Base-by-base conservation (phyloP, 2,113 vertebrate species). In the Cygnus buccinator region DNA sequence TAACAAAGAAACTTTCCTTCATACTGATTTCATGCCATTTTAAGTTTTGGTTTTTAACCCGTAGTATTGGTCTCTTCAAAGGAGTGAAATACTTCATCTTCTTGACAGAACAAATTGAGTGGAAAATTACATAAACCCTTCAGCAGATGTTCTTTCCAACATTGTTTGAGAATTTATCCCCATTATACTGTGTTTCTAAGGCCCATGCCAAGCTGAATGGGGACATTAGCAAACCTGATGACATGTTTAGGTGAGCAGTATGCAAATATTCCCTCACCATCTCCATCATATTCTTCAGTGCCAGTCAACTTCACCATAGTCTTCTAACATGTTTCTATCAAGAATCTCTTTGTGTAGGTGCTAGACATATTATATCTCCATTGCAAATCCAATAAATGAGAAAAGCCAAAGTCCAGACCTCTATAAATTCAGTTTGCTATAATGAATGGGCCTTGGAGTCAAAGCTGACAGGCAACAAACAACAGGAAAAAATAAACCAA, bases 101-200 rank as follows among this genome's bases (percentile, higher is more conserved):
- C 96, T 94, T 98, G 98, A 98, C 98, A 98, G 98, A 98, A 96
- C 95, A 98, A 98, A 98, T 98, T 98, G 98, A 98, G 97, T 98
- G 98, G 98, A 98, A 98, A 98, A 98, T 98, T 98, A 97, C 97
- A 98, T 97, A 98, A 97, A 97, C 96, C 97, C 96, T 95, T 97
- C 95, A 98, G 97, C 98, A 98, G 98, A 98, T 98, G 98, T 98
- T 98, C 97, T 97, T 98, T 97, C 96, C 97, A 92, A 98, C 93
- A 97, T 97, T 98, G 97, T 97, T 98, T 98, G 95, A 96, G 95
- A 98, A 98, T 98, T 97, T 97, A 95, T 97, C 92, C 97, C 96
- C 82, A 79, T 93, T 97, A 87, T 96, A 96, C 63, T 84, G 71
- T 96, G 85, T 93, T 98, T 98, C 92, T 85, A 96, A 96, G 94